Conservation (phyloP, 2,888 invertebrate species). For the Parnassius mnemosyne region DNA sequence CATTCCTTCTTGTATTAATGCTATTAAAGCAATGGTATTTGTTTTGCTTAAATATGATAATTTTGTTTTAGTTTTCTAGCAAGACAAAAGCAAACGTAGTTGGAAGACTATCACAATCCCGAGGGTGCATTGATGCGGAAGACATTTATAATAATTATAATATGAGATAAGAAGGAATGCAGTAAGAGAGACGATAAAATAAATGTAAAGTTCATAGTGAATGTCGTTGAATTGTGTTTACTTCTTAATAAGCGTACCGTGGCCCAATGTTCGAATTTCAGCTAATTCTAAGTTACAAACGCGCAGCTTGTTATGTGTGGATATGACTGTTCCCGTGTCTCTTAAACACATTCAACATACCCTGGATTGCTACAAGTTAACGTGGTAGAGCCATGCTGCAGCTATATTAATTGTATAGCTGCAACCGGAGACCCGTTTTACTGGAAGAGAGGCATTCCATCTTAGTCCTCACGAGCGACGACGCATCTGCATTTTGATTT, state of each 20-base stretch:
- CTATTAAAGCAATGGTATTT: background rate
- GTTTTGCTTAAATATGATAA: background rate
- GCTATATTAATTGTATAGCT: no score
- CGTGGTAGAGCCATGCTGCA: no score
- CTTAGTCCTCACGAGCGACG: no score
- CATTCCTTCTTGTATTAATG: background rate
- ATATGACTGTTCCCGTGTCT: no score
- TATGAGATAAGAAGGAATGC: slow-evolving; percentile 30
- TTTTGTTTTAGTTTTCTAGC: background rate
- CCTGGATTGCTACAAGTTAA: no score
- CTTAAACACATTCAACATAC: no score
- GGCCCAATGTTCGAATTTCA: no score
- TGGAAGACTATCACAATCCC: slow-evolving; percentile 27
- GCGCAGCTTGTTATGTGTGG: no score
- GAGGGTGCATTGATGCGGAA: slow-evolving; percentile 30
- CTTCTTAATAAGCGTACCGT: background rate
- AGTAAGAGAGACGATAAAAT: slow-evolving; percentile 15
- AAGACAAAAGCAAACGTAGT: slow-evolving; percentile 1
- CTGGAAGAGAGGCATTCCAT: no score
- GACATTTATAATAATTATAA: slow-evolving; percentile 32
- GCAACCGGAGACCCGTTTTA: no score
- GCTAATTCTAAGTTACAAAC: no score
- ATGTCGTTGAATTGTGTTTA: background rate
- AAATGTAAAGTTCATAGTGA: background rate
- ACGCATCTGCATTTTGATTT: no score